phyloP scores from a whole-genome alignment of 1,140 invertebrate species.

The Drosophila hydei region DNA sequence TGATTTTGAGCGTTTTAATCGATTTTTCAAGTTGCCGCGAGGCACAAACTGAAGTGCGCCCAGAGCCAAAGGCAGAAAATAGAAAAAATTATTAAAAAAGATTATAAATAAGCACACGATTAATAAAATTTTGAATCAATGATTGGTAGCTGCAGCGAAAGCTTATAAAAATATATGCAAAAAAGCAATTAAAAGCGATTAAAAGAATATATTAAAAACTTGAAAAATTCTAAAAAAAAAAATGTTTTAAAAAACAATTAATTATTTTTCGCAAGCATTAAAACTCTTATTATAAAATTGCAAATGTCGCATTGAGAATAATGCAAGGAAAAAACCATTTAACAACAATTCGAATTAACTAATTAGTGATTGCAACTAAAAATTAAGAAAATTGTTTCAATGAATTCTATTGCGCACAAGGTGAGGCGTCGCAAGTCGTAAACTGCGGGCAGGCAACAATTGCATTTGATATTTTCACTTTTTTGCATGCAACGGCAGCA shows the following conservation, averaged over 20 bases:
- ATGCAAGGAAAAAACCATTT: conserved; percentile 10
- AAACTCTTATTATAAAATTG: background rate
- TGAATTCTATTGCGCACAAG: conserved; percentile 51
- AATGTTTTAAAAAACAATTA: background rate
- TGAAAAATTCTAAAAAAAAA: background rate
- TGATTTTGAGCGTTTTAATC: conserved; percentile 41
- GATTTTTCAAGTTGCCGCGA: conserved; percentile 28
- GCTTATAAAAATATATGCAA: background rate
- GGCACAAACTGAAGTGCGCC: conserved; percentile 35
- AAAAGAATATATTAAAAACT: background rate
- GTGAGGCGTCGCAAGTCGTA: conserved; percentile 16
- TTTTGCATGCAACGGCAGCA: conserved; percentile 25
- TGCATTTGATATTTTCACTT: conserved; percentile 34
- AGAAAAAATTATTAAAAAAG: conserved; percentile 3
- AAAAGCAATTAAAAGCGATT: background rate
- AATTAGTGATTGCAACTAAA: conserved; percentile 33
- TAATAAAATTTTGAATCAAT: conserved; percentile 24
- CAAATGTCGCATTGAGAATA: conserved; percentile 5
- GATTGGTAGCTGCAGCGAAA: background rate
- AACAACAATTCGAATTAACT: conserved; percentile 22
- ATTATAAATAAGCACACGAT: conserved; percentile 30
- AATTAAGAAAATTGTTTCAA: conserved; percentile 47
- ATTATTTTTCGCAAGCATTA: background rate
- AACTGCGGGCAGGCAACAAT: conserved; percentile 34
- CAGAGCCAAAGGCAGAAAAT: conserved; percentile 7